Base-by-base conservation (phyloP, 2,888 invertebrate genomes). In the Oscheius sp. region DNA sequence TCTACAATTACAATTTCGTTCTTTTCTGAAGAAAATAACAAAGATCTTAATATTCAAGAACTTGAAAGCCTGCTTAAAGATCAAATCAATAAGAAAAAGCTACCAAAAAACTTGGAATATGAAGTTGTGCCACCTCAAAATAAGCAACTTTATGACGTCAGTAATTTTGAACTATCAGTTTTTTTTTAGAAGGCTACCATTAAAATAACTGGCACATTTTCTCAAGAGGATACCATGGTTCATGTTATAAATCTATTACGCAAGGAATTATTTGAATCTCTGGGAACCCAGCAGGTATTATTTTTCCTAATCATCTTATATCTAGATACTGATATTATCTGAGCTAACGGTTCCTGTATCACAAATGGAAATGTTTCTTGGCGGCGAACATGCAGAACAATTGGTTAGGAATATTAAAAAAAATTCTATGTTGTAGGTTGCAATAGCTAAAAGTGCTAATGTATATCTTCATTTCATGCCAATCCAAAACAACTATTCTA, bases 391-490 rank as follows among this genome's bases (percentile, higher is more conserved):
- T 24, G 44, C 59, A 1, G 30, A 41, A 17, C 59, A 59, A 26
- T 17, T 59, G 41, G 59, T 59, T 44, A 41, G 14, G 1, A 20
- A 3, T 32, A 22, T 9, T 22, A 28, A 26, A 1, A 17, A 33
- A 36, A 14, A 33, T 22, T 28, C 4, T 6, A n/a, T 6, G 22
- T 28, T n/a, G 12, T 17, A 59, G 59, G 28, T 59, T 24, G 59
- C 59, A 5, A 30, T 59, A 1, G 59, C 59, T n/a, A 38, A 30
- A 17, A 28, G 3, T 20, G 44, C 59, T 0, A 24, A 59, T 41
- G 59, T 44, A 2, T 44, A 9, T 44, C 59, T 59, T 8, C 59
- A 59, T 26, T 59, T 59, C 20, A 20, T 59, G 14, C 59, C 59
- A 6, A 20, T 20, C 6, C 12, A 12, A 5, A 17, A 12, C 1